These are phyloP conservation scores for Syrrhaptes paradoxus DNA, from an alignment of 2,113 vertebrate genomes.

Conservation along the genomic window DNA sequence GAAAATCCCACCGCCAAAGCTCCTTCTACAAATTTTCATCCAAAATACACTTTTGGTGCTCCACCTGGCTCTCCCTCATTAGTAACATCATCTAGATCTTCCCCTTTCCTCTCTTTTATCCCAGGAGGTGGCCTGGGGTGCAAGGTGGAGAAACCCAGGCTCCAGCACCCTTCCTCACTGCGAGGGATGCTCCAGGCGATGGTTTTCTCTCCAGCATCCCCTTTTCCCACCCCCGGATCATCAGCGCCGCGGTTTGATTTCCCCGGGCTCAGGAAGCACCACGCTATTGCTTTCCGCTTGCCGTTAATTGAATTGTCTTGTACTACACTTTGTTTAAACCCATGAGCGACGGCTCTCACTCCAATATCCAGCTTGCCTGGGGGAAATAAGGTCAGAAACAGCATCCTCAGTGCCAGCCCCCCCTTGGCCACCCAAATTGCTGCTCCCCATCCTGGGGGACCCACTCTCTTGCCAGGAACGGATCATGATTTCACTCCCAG, in stretches of 20 bases:
- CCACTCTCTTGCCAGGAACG: not conserved
- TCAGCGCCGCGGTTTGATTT: not conserved
- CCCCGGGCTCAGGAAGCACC: not conserved
- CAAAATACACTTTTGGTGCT: not conserved
- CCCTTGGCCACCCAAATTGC: not conserved
- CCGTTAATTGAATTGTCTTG: conserved; percentile 52
- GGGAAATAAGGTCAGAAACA: not conserved
- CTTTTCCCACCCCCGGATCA: not conserved
- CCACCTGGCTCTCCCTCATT: not conserved
- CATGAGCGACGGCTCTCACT: not conserved
- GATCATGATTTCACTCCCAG: not conserved
- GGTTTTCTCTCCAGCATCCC: not conserved
- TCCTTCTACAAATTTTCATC: not conserved
- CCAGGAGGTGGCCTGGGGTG: not conserved
- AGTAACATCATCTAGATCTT: not conserved
- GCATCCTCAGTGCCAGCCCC: rapidly evolving
- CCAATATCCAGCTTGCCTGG: not conserved
- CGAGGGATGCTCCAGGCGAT: not conserved
- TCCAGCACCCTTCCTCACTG: not conserved
- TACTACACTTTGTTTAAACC: conserved; percentile 28
- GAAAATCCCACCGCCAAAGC: not conserved
- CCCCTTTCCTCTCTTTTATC: not conserved
- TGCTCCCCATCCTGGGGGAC: not conserved
- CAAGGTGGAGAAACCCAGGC: not conserved
- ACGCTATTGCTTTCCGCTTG: not conserved